Percentiles rank a stretch among this genome's conserved stretches.
Conservation (phyloP, 2,888 invertebrate species). For the Sarcophaga subvicina region DNA sequence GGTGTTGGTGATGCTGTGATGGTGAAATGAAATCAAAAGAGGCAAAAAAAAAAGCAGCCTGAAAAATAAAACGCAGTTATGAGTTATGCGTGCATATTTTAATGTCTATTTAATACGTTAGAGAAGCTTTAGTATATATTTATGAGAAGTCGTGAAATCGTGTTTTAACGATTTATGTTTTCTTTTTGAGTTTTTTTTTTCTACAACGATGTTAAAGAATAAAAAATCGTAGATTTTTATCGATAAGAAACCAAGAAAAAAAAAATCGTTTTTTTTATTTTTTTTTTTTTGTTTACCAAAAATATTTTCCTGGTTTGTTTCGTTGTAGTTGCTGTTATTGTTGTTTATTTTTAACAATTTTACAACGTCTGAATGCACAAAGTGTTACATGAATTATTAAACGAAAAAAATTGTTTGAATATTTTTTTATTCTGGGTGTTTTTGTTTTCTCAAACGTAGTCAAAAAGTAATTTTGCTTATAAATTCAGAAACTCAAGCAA, state of each 20-base stretch:
- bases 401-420: not conserved
- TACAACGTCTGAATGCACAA: not conserved
- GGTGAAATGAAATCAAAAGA: no score
- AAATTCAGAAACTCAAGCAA: no score
- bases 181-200: constrained; percentile 17
- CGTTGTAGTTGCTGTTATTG: no score
- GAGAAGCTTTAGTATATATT: constrained; percentile 40
- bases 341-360: not conserved
- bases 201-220: not conserved
- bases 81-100: constrained; percentile 52
- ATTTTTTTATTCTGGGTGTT: no score
- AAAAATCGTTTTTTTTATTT: not conserved
- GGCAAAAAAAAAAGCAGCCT: no score
- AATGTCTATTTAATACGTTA: constrained; percentile 26
- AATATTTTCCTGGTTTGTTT: not conserved
- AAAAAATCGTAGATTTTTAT: constrained; percentile 47
- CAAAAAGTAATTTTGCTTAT: not conserved
- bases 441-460: not conserved
- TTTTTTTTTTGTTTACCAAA: not conserved
- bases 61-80: constrained; percentile 37
- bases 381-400: constrained; percentile 33
- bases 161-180: constrained; percentile 51
- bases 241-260: constrained; percentile 32
- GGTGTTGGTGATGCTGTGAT: no score
- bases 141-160: constrained; percentile 61